These are phyloP conservation scores for Nymphalis c-album DNA, from an alignment of 2,888 invertebrate species.

Conservation along the genomic window DNA sequence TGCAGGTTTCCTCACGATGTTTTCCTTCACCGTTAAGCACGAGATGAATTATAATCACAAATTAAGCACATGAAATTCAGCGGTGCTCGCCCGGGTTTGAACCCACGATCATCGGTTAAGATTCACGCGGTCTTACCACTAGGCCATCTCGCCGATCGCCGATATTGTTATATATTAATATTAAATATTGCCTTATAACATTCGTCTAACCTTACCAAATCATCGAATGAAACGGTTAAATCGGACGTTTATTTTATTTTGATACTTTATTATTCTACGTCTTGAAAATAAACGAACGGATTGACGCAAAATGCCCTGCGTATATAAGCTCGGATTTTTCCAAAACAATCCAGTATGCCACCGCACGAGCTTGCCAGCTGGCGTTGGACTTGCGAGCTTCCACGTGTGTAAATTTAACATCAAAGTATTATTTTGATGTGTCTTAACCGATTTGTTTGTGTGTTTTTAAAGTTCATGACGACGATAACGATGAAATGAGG, in stretches of 20 bases:
- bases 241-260: not conserved
- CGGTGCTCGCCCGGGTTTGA: too few species aligned
- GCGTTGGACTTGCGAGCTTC: slow-evolving; percentile 27
- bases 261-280: slow-evolving; percentile 10
- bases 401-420: slow-evolving; percentile 31
- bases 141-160: too few species aligned
- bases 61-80: too few species aligned
- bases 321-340: slow-evolving; percentile 41
- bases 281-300: slow-evolving; percentile 3
- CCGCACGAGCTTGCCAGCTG: slow-evolving; percentile 40
- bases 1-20: too few species aligned
- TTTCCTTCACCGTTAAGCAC: too few species aligned
- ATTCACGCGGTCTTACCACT: too few species aligned
- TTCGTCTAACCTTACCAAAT: too few species aligned
- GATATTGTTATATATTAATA: too few species aligned
- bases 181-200: too few species aligned
- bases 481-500: not conserved
- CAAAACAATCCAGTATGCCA: slow-evolving; percentile 49
- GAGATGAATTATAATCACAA: too few species aligned
- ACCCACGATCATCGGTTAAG: too few species aligned
- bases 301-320: slow-evolving; percentile 15
- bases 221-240: not conserved
- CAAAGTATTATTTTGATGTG: not conserved
- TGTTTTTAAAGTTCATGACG: not conserved
- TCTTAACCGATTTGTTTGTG: not conserved